These are phyloP conservation scores for Epinotia brunnichana DNA, from an alignment of 2,888 invertebrate genomes.

Conservation along the genomic window DNA sequence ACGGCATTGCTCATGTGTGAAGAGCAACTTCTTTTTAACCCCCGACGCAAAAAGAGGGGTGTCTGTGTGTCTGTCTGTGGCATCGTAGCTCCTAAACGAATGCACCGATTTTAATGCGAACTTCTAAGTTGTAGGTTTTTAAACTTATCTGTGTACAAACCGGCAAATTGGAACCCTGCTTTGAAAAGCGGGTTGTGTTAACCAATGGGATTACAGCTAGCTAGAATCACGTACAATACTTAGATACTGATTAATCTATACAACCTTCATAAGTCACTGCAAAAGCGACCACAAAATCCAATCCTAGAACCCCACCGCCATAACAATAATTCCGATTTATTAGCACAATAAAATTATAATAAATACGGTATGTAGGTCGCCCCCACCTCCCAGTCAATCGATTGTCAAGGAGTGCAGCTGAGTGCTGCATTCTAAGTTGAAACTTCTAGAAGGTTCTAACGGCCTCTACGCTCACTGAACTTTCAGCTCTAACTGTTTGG, in stretches of 20 bases:
- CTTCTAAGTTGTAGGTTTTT: too few species aligned
- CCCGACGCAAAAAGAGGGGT: too few species aligned
- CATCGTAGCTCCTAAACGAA: too few species aligned
- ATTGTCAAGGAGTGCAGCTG: slow-evolving; percentile 80
- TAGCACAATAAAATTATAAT: slow-evolving; percentile 82
- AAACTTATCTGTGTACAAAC: too few species aligned
- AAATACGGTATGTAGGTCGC: slow-evolving; percentile 82
- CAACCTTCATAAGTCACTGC: neutral
- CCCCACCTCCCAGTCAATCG: slow-evolving; percentile 75
- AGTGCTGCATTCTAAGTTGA: slow-evolving; percentile 48
- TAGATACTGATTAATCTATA: neutral
- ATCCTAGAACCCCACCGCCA: slow-evolving; percentile 12
- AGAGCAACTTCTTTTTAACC: too few species aligned
- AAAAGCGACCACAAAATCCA: slow-evolving; percentile 24
- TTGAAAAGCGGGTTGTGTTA: too few species aligned
- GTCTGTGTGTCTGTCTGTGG: too few species aligned
- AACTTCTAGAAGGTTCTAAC: slow-evolving; percentile 10
- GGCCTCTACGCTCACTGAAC: neutral
- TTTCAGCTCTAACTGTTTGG: neutral
- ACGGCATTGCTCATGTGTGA: too few species aligned
- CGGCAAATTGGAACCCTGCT: too few species aligned
- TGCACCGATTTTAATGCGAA: too few species aligned
- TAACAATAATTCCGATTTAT: slow-evolving; percentile 54
- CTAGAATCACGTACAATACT: neutral
- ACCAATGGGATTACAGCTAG: neutral